Conservation (phyloP, 1,140 invertebrate species). For the Drosophila leontia region DNA sequence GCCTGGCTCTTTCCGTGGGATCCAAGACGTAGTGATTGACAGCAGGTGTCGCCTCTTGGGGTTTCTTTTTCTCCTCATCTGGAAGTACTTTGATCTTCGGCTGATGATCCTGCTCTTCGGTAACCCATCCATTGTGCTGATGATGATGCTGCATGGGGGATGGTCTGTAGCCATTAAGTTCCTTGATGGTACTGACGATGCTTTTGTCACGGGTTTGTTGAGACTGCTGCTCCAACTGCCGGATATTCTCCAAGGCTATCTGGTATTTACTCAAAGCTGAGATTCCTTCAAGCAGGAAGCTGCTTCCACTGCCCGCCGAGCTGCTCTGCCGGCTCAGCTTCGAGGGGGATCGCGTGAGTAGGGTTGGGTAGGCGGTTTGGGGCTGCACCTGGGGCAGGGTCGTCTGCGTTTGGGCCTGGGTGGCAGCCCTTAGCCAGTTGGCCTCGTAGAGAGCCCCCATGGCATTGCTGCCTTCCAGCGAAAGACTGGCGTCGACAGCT, state of each 20-base stretch:
- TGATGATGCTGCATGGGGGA: slow-evolving; percentile 86
- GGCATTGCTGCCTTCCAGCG: slow-evolving; percentile 87
- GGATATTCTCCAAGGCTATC: slow-evolving; percentile 87
- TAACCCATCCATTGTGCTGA: slow-evolving; percentile 86
- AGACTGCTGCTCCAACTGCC: slow-evolving; percentile 62
- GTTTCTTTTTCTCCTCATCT: slow-evolving; percentile 3
- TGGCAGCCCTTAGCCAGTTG: slow-evolving; percentile 90
- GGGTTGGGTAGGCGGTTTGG: slow-evolving; percentile 69
- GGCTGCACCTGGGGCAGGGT: slow-evolving; percentile 27
- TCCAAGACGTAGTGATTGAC: slow-evolving; percentile 78
- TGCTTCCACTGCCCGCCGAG: slow-evolving; percentile 65
- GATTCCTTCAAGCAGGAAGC: slow-evolving; percentile 85
- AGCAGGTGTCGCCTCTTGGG: not conserved
- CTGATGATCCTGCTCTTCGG: slow-evolving; percentile 35
- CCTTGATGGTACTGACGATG: slow-evolving; percentile 85
- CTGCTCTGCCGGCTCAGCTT: slow-evolving; percentile 58
- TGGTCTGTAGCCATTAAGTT: slow-evolving; percentile 87
- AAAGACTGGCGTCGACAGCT: slow-evolving; percentile 88
- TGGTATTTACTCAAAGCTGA: slow-evolving; percentile 88
- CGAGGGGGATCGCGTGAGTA: slow-evolving; percentile 2
- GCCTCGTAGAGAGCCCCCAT: slow-evolving; percentile 93
- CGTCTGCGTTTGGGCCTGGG: not conserved
- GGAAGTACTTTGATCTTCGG: not conserved
- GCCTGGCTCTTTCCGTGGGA: slow-evolving; percentile 62
- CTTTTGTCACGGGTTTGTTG: slow-evolving; percentile 54